Evolutionary conservation across 1,140 invertebrate genomes (phyloP), one percentile per base, ranked within the genome.

Genomic region (Campoletis sonorensis): DNA sequence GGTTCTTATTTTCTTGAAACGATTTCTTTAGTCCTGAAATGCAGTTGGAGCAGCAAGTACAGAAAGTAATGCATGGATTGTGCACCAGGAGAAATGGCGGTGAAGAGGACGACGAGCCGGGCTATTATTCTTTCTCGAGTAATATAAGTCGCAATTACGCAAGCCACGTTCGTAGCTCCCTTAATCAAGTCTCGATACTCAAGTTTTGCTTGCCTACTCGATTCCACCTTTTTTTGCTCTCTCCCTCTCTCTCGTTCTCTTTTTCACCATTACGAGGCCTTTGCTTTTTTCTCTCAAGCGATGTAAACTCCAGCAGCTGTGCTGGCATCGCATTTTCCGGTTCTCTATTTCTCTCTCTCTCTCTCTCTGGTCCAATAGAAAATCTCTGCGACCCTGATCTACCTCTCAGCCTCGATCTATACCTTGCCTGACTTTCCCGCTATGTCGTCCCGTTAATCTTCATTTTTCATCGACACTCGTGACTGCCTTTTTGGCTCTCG

Each of bases 111-210:
- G 61, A 18, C 26, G 13, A 33, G 10, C 16, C 26, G 37, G 40
- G 45, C 79, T 58, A 79, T 79, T 71, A 71, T 79, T 79, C 79
- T 79, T 79, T 71, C 79, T 64, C 67, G 79, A 27, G 79, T 73
- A 79, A 79, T 79, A 71, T 54, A 79, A 71, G 79, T 71, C 45
- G 79, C 67, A 79, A 79, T 79, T 73, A 73, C 79, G 67, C 67
- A 71, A 71, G 79, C 79, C 79, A 71, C 79, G 79, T 79, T 68
- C 79, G 40, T 27, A 30, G 45, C 71, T 54, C 33, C 61, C 54
- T 78, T 78, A 78, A 77, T 78, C 76, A 67, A 78, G 76, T 78
- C 54, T 64, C 76, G 76, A 78, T 78, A 67, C 58, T 78, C 51
- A 77, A 75, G 76, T n/a, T 64, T 51, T 30, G 51, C 58, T 26